phyloP scores from a whole-genome alignment of 2,113 vertebrate genomes.

The Phrynocephalus versicolor region DNA sequence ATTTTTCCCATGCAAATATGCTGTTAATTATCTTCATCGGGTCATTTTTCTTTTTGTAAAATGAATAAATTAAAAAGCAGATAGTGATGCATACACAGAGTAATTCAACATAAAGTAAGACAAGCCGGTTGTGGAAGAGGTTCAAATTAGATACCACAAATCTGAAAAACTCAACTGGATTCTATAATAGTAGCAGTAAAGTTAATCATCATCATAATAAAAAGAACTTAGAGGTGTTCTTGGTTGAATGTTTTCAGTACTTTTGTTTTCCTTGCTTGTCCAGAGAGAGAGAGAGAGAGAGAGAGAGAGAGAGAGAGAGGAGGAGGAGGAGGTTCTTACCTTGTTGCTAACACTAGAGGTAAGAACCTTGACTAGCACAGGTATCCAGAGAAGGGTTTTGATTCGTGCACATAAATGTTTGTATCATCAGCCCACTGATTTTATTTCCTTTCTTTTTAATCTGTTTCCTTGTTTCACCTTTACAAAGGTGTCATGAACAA shows the following conservation, averaged over 20 bases:
- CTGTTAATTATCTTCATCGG: no score
- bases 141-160: not conserved
- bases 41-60: no score
- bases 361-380: not conserved
- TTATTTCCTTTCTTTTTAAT: conserved; percentile 26
- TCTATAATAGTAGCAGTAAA: not conserved
- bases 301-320: not conserved
- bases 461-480: conserved; percentile 57
- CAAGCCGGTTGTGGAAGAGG: not conserved
- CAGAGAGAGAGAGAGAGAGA: not conserved
- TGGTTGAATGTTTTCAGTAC: no score
- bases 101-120: no score
- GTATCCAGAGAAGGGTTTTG: not conserved
- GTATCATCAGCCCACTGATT: conserved; percentile 26
- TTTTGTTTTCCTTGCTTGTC: no score
- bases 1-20: no score
- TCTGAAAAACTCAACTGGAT: not conserved
- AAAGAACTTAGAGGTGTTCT: not conserved
- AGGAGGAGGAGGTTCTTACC: not conserved
- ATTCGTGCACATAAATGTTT: not conserved
- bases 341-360: not conserved
- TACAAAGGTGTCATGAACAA: conserved; percentile 67
- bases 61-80: no score
- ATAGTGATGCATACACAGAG: no score
- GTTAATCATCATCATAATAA: not conserved